Percentiles rank a stretch among this genome's conserved stretches.
phyloP scores from a whole-genome alignment of 2,888 invertebrate species.

The Brenthis ino region DNA sequence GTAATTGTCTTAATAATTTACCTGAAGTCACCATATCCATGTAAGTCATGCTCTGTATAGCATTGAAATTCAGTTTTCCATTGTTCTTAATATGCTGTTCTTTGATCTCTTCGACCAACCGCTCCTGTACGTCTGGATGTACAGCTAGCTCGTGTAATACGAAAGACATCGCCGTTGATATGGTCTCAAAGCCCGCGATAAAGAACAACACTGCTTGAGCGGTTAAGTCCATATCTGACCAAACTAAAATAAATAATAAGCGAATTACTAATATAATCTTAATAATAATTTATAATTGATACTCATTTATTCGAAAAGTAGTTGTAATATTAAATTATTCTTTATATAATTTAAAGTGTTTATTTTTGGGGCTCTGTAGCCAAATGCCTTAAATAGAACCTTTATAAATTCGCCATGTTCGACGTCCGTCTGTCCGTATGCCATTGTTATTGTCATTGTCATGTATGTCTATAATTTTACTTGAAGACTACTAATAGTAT shows the following conservation, averaged over 20 bases:
- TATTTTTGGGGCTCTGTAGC: too few relatives aligned
- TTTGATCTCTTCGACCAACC: slow-evolving; percentile 73
- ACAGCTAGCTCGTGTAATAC: slow-evolving; percentile 76
- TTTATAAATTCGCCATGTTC: too few relatives aligned
- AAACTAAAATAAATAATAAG: not conserved
- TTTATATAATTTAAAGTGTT: not conserved
- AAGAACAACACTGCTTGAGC: slow-evolving; percentile 73
- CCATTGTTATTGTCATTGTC: too few relatives aligned
- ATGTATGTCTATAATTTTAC: too few relatives aligned
- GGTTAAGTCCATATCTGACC: slow-evolving; percentile 55
- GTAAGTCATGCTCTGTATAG: slow-evolving; percentile 75
- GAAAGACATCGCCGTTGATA: slow-evolving; percentile 64
- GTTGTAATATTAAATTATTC: not conserved
- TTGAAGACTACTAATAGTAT: too few relatives aligned
- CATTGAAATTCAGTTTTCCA: slow-evolving; percentile 64
- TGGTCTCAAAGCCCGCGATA: slow-evolving; percentile 75
- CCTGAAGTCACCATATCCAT: slow-evolving; percentile 81
- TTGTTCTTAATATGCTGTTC: slow-evolving; percentile 57
- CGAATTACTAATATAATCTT: too few relatives aligned
- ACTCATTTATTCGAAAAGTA: too few relatives aligned
- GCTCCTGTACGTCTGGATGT: slow-evolving; percentile 77
- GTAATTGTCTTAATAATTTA: slow-evolving; percentile 36
- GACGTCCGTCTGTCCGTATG: too few relatives aligned
- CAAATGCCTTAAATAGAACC: too few relatives aligned
- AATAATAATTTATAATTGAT: too few relatives aligned